phyloP scores from a whole-genome alignment of 2,113 vertebrate species.

The Jacana jacana region DNA sequence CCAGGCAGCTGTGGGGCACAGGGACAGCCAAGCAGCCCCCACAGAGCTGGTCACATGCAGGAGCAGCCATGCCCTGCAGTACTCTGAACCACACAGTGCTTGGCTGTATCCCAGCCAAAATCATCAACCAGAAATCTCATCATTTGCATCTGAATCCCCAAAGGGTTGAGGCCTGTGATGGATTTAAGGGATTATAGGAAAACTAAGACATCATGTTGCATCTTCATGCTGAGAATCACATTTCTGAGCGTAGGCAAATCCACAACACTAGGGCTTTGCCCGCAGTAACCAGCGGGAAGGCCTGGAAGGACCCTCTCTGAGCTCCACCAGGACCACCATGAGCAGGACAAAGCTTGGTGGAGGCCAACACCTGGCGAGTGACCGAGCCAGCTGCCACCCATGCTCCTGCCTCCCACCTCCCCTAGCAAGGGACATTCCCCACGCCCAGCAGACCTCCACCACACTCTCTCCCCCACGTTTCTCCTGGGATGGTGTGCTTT shows the following conservation, averaged over 20 bases:
- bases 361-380: neutral
- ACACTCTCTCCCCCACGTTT: neutral
- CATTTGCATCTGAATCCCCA: constrained; percentile 67
- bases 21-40: neutral
- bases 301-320: neutral
- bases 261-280: neutral
- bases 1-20: neutral
- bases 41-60: neutral
- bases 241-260: constrained; percentile 36
- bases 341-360: neutral
- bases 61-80: constrained; percentile 33
- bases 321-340: rapidly evolving
- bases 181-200: constrained; percentile 70
- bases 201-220: constrained; percentile 73
- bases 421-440: neutral
- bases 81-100: neutral
- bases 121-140: constrained; percentile 64
- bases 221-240: constrained; percentile 68
- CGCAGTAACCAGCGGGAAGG: neutral
- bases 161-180: constrained; percentile 62
- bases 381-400: neutral
- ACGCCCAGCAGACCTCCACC: neutral
- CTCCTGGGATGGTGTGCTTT: neutral
- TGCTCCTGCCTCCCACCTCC: neutral
- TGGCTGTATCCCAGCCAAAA: constrained; percentile 62